These are phyloP conservation scores for Penaeus indicus DNA, from an alignment of 1,140 invertebrate genomes.

Conservation along the genomic window DNA sequence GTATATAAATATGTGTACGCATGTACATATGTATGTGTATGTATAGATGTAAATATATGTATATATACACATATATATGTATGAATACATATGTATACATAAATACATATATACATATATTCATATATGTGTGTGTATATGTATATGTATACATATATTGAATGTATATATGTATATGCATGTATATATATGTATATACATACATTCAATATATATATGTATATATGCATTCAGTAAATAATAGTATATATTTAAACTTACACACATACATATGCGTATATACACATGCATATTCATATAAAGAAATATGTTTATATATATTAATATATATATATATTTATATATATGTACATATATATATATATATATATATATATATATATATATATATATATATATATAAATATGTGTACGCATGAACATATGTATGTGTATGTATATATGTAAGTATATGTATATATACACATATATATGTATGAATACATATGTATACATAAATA, in stretches of 20 bases:
- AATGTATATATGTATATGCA: no score
- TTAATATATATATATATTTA: neutral
- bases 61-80: neutral
- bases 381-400: no score
- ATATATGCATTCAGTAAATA: neutral
- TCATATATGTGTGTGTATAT: neutral
- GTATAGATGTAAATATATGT: neutral
- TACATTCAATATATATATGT: no score
- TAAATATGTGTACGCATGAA: neutral
- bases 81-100: neutral
- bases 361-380: no score
- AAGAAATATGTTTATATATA: neutral
- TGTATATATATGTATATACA: no score
- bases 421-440: neutral
- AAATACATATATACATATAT: neutral
- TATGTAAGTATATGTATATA: neutral
- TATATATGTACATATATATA: no score
- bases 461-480: neutral
- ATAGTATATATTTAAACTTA: neutral
- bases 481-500: slow-evolving; percentile 1
- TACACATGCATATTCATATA: slow-evolving; percentile 6
- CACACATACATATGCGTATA: slow-evolving; percentile 13
- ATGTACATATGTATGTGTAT: neutral
- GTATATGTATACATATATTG: no score
- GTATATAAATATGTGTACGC: neutral